Evolutionary conservation across 2,113 vertebrate genomes (phyloP).

Genomic region (Phalacrocorax pelagicus): DNA sequence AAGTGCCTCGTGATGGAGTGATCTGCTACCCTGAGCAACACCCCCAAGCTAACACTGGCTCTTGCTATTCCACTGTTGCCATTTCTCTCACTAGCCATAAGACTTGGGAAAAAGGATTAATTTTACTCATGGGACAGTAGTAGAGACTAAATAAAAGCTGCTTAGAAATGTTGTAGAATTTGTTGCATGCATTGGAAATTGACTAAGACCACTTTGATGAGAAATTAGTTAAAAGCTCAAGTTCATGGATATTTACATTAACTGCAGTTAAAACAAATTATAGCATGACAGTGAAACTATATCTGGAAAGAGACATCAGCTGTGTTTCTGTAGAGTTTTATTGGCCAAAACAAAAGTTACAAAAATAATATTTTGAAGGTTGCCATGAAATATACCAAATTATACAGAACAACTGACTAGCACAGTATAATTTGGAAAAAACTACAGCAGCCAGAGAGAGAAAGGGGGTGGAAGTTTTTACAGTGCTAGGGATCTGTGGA

Average conservation of each 20-base stretch:
- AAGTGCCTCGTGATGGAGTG: not conserved
- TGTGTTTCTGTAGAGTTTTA: not conserved
- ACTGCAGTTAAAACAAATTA: not conserved
- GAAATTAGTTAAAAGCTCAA: not conserved
- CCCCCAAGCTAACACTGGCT: not conserved
- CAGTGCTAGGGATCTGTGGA: not conserved
- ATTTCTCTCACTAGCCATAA: not conserved
- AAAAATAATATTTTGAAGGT: not conserved
- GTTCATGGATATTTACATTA: not conserved
- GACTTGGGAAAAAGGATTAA: not conserved
- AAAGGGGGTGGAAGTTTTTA: not conserved
- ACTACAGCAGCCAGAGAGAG: not conserved
- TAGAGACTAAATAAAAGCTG: not conserved
- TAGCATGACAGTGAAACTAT: not conserved
- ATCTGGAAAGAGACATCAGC: not conserved
- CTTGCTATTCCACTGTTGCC: not conserved
- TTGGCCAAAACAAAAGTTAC: not conserved
- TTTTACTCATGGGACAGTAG: not conserved
- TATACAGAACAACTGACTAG: not conserved
- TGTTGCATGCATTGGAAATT: not conserved
- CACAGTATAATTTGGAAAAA: not conserved
- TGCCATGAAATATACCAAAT: not conserved
- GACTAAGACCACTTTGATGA: not conserved
- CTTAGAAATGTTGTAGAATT: not conserved
- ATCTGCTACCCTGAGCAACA: not conserved